A percentile compares a stretch with the other conserved stretches of the same genome.
Evolutionary conservation across 2,113 vertebrate species (phyloP).

Genomic region (Neogale vison): DNA sequence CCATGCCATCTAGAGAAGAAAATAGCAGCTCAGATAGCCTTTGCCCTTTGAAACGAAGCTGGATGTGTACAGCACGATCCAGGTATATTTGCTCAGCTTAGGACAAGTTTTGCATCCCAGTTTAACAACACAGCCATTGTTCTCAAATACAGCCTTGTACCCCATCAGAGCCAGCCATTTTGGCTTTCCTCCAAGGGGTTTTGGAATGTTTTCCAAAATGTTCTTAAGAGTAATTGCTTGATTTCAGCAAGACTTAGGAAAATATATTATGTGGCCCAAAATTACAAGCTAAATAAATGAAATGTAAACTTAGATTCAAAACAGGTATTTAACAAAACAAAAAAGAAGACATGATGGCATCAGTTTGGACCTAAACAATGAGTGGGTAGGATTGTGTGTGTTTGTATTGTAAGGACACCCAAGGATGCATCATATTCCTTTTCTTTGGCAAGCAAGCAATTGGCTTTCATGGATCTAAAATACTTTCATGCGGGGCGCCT

Average conservation of each 20-base stretch:
- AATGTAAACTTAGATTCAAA: neutral
- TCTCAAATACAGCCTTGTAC: conserved; percentile 27
- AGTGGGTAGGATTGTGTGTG: neutral
- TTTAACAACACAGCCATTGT: neutral
- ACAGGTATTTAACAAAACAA: conserved; percentile 6
- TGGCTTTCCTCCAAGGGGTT: conserved; percentile 53
- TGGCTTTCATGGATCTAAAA: neutral
- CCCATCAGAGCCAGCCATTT: neutral
- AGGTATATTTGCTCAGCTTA: conserved; percentile 10
- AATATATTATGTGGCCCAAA: conserved; percentile 58
- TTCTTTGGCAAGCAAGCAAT: neutral
- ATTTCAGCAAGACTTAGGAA: conserved; percentile 52
- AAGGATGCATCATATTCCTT: neutral
- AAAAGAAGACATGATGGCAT: conserved; percentile 12
- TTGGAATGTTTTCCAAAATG: conserved; percentile 62
- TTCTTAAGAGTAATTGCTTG: conserved; percentile 50
- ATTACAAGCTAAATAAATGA: conserved; percentile 63
- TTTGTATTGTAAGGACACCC: neutral
- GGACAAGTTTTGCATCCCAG: neutral
- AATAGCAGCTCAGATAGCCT: neutral
- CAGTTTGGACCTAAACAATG: neutral
- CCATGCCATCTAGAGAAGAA: neutral
- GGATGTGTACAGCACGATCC: neutral
- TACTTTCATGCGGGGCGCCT: neutral
- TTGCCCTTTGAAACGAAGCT: conserved; percentile 33